Evolutionary conservation across 1,140 invertebrate species (phyloP).

Genomic region (Eupristina koningsbergeri): DNA sequence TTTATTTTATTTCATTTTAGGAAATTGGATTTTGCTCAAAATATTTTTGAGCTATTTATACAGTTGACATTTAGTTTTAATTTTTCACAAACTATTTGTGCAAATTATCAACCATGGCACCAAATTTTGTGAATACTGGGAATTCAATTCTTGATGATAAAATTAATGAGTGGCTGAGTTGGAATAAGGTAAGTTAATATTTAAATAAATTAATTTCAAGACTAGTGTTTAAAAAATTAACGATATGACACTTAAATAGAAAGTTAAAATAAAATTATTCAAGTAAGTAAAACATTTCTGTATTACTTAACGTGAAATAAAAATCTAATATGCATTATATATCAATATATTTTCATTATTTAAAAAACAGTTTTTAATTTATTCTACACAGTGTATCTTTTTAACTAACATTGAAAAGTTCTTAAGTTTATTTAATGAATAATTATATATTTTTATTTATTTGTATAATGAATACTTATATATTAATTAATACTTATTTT

Average conservation of each 20-base stretch:
- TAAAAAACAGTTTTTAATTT: neutral
- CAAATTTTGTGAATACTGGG: slow-evolving; percentile 61
- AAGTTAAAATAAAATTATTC: neutral
- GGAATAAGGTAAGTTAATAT: slow-evolving; percentile 76
- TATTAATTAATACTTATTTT: too few relatives aligned
- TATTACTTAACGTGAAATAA: too few relatives aligned
- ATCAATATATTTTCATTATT: neutral
- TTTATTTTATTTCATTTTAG: slow-evolving; percentile 28
- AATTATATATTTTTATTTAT: neutral
- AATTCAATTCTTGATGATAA: slow-evolving; percentile 73
- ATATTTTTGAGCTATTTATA: neutral
- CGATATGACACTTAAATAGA: neutral
- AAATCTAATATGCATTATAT: too few relatives aligned
- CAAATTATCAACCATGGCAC: slow-evolving; percentile 33
- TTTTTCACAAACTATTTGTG: slow-evolving; percentile 14
- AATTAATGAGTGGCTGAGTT: slow-evolving; percentile 78
- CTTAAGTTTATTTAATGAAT: neutral
- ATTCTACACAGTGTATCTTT: too few relatives aligned
- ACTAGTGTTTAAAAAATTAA: neutral
- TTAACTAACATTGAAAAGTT: too few relatives aligned
- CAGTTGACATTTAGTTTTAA: slow-evolving; percentile 22
- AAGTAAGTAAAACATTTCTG: neutral
- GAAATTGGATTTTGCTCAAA: neutral
- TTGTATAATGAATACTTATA: too few relatives aligned
- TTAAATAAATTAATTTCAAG: neutral